These are phyloP conservation scores for Rhinogobio ventralis DNA, from an alignment of 2,797 vertebrate genomes.

Conservation along the genomic window DNA sequence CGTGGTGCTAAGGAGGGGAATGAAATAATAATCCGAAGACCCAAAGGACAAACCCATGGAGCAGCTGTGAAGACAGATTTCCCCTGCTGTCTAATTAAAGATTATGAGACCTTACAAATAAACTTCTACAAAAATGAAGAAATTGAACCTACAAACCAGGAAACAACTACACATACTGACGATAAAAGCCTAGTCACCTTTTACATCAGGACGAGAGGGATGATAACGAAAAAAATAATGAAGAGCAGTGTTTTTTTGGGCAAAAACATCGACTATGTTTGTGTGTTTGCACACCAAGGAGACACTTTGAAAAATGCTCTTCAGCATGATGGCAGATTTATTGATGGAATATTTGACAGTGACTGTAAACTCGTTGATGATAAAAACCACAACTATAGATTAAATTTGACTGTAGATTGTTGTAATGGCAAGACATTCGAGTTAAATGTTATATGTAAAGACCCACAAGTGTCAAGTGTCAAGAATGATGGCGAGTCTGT, in stretches of 20 bases:
- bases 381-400: rapidly evolving
- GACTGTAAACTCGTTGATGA: not conserved
- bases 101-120: not conserved
- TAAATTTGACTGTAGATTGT: rapidly evolving
- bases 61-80: conserved; percentile 23
- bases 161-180: not conserved
- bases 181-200: conserved; percentile 57
- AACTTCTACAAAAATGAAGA: not conserved
- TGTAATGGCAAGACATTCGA: not conserved
- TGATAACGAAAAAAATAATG: conserved; percentile 44
- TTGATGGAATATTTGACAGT: rapidly evolving
- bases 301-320: conserved; percentile 64
- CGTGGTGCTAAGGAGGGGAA: rapidly evolving
- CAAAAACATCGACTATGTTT: conserved; percentile 1
- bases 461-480: not conserved
- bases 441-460: not conserved
- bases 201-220: conserved; percentile 54
- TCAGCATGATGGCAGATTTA: conserved; percentile 62
- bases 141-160: no score
- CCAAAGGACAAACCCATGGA: not conserved
- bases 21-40: not conserved
- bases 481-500: not conserved
- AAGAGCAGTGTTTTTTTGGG: rapidly evolving
- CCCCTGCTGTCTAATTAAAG: conserved; percentile 41
- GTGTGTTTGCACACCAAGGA: conserved; percentile 62